Evolutionary conservation across 2,113 vertebrate genomes (phyloP), one percentile per base, ranked within the genome.

Genomic region (Xiphorhynchus elegans): DNA sequence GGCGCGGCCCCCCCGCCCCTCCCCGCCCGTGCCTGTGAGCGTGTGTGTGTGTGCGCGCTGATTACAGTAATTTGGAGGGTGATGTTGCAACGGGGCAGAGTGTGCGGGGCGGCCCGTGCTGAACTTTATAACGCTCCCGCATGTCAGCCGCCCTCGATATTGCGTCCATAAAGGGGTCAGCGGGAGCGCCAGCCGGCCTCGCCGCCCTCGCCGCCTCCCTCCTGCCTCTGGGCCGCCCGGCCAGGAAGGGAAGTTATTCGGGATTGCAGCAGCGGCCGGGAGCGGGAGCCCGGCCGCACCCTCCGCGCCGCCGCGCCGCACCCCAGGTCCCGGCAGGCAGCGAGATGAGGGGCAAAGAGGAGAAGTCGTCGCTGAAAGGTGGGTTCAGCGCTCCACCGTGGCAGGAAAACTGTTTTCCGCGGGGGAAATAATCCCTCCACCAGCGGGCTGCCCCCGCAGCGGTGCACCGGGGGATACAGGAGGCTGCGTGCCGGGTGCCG

Each of bases 341-440:
- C 86, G 95, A 97, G 82, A 98, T 97, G 98, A 98, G 97, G 95
- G 97, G 97, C 64, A 97, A 97, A 52, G 87, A 97, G 75, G 91
- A 98, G 75, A 98, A 97, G 80, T 97, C 98, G 50, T 97, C 98
- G 10, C 94, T 98, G 56, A 98, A 98, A 98, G 98, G 98, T 98
- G 95, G 17, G 98, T 88, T 94, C 60, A 20, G 26, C 68, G 56
- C 39, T 44, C 17, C 8, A 35, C 24, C 17, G 13, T 23, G 56
- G n/a, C 63, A 42, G 56, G 28, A 69, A 17, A 42, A 19, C 21
- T 35, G 23, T 10, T 73, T 23, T 33, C 35, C 29, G 1, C 8
- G 29, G 59, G n/a, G 10, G 25, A 31, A 52, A 35, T 7, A 37
- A 15, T 7, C 21, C 5, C 25, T 4, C 29, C 40, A 6, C 20